Evolutionary conservation across 2,888 invertebrate genomes (phyloP).

Genomic region (Amaurobius ferox): DNA sequence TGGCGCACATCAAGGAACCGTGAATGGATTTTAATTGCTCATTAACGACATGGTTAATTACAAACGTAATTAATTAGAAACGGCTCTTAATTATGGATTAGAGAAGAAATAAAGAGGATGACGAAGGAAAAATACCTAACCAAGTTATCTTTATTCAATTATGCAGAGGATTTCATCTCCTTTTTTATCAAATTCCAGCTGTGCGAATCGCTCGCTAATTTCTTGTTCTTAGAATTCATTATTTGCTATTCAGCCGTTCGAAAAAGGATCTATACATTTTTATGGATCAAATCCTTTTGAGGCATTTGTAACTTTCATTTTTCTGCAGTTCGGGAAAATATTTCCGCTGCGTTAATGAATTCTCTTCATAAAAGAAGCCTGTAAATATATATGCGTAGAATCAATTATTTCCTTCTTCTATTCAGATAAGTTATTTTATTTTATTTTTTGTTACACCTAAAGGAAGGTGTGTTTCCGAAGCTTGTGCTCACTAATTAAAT

Average conservation of each 20-base stretch:
- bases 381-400: neutral
- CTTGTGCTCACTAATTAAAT: no score
- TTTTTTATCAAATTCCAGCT: constrained; percentile 26
- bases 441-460: no score
- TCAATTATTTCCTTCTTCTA: neutral
- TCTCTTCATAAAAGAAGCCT: neutral
- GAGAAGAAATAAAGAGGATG: constrained; percentile 19
- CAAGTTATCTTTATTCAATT: constrained; percentile 44
- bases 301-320: constrained; percentile 22
- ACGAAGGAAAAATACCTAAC: constrained; percentile 15
- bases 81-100: constrained; percentile 61
- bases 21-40: constrained; percentile 48
- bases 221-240: constrained; percentile 23
- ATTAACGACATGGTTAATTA: constrained; percentile 69
- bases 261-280: constrained; percentile 12
- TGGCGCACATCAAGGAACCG: constrained; percentile 10
- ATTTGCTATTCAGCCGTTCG: neutral
- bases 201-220: constrained; percentile 8
- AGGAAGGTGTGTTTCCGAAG: no score
- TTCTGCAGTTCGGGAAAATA: neutral
- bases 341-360: neutral
- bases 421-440: no score
- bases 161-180: constrained; percentile 20
- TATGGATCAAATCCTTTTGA: constrained; percentile 14
- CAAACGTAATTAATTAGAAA: constrained; percentile 57